Evolutionary conservation across 2,797 vertebrate species (phyloP).

Genomic region (Gadopsis bispinosus): DNA sequence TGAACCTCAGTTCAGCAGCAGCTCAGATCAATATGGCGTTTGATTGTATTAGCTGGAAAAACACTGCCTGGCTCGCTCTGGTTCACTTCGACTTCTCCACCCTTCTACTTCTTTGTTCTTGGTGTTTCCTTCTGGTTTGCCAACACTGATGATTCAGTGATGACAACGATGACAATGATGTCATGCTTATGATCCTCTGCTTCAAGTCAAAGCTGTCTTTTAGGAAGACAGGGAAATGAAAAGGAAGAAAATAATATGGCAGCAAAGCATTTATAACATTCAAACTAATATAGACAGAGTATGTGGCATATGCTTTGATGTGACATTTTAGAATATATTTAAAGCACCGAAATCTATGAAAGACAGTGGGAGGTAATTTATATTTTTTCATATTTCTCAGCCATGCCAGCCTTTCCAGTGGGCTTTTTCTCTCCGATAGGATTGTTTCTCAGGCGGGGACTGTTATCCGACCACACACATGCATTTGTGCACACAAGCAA

Average conservation of each 20-base stretch:
- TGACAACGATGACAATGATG: too few species aligned
- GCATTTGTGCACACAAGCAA: slow-evolving; percentile 43
- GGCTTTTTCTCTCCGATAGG: slow-evolving; percentile 45
- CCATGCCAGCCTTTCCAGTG: slow-evolving; percentile 5
- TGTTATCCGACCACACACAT: slow-evolving; percentile 69
- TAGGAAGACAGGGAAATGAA: background rate
- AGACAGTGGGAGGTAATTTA: background rate
- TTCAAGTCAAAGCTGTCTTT: background rate
- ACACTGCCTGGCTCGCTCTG: slow-evolving; percentile 37
- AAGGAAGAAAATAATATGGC: background rate
- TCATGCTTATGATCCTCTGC: slow-evolving; percentile 15
- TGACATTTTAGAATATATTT: slow-evolving; percentile 3
- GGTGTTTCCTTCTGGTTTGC: background rate
- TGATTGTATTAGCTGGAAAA: slow-evolving; percentile 69
- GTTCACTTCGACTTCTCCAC: slow-evolving; percentile 37
- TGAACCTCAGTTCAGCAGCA: slow-evolving; percentile 47
- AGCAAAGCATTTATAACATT: slow-evolving; percentile 12
- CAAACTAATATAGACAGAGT: background rate
- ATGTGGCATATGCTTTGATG: slow-evolving; percentile 18
- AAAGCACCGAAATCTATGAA: background rate
- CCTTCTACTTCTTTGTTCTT: slow-evolving; percentile 44
- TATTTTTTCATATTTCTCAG: slow-evolving; percentile 35
- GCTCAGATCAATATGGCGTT: slow-evolving; percentile 61
- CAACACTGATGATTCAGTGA: background rate
- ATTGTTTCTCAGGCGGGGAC: slow-evolving; percentile 52